Conservation (phyloP, 2,888 invertebrate genomes). For the Parelbella ahira region DNA sequence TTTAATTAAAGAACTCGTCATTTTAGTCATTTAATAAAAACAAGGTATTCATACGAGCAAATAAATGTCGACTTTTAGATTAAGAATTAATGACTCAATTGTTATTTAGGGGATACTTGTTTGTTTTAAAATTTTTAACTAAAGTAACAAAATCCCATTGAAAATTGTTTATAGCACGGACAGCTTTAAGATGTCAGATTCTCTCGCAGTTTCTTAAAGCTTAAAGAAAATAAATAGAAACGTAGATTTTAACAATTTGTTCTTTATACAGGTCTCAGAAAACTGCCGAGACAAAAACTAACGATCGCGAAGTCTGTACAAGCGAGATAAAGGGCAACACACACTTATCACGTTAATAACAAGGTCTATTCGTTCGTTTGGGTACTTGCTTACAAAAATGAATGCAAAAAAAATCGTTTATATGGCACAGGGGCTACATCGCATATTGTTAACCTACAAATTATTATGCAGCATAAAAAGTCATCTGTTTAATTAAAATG, state of each 20-base stretch:
- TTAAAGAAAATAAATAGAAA: slow-evolving; percentile 30
- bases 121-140: slow-evolving; percentile 29
- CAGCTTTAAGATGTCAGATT: slow-evolving; percentile 27
- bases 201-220: slow-evolving; percentile 25
- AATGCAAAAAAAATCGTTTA: slow-evolving; percentile 5
- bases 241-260: slow-evolving; percentile 23
- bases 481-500: slow-evolving; percentile 22
- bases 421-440: slow-evolving; percentile 26
- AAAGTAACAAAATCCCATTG: slow-evolving; percentile 31
- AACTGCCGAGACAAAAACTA: neutral
- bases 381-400: slow-evolving; percentile 12
- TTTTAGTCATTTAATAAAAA: neutral
- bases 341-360: too few species aligned
- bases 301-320: slow-evolving; percentile 6
- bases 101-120: slow-evolving; percentile 29
- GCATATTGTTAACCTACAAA: slow-evolving; percentile 10
- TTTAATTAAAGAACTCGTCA: slow-evolving; percentile 18
- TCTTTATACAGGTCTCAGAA: slow-evolving; percentile 15
- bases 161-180: slow-evolving; percentile 21
- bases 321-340: neutral
- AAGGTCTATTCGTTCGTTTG: slow-evolving; percentile 8
- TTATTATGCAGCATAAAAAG: slow-evolving; percentile 14
- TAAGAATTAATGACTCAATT: too few species aligned
- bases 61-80: neutral
- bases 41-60: neutral